Evolutionary conservation across 1,140 invertebrate genomes (phyloP).

Genomic region (Macrobrachium rosenbergii): DNA sequence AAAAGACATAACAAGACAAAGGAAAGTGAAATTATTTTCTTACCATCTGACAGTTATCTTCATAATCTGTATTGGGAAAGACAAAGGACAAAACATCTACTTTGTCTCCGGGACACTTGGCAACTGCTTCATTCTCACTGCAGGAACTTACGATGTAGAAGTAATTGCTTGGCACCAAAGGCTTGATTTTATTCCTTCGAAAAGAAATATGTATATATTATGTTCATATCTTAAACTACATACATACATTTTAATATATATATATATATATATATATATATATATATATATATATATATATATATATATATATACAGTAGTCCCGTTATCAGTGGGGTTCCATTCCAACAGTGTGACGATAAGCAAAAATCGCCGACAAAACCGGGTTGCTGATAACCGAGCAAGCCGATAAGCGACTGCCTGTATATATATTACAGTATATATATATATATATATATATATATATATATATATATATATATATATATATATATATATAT

Average conservation of each 20-base stretch:
- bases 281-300: slow-evolving; percentile 17
- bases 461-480: background rate
- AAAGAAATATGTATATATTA: background rate
- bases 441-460: slow-evolving; percentile 15
- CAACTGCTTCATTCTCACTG: background rate
- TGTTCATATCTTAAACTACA: background rate
- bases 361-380: too few species aligned
- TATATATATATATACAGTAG: slow-evolving; percentile 16
- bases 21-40: background rate
- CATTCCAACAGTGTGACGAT: too few species aligned
- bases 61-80: slow-evolving; percentile 46
- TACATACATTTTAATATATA: background rate
- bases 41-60: slow-evolving; percentile 54
- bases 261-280: slow-evolving; percentile 9
- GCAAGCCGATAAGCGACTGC: too few species aligned
- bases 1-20: too few species aligned
- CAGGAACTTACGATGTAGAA: slow-evolving; percentile 48
- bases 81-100: slow-evolving; percentile 29
- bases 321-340: too few species aligned
- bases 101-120: slow-evolving; percentile 11
- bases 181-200: slow-evolving; percentile 33
- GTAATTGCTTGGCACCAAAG: slow-evolving; percentile 51
- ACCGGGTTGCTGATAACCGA: too few species aligned
- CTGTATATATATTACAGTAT: too few species aligned
- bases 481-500: background rate